Evolutionary conservation across 2,888 invertebrate species (phyloP).

Genomic region (Diplazon laetatorius): DNA sequence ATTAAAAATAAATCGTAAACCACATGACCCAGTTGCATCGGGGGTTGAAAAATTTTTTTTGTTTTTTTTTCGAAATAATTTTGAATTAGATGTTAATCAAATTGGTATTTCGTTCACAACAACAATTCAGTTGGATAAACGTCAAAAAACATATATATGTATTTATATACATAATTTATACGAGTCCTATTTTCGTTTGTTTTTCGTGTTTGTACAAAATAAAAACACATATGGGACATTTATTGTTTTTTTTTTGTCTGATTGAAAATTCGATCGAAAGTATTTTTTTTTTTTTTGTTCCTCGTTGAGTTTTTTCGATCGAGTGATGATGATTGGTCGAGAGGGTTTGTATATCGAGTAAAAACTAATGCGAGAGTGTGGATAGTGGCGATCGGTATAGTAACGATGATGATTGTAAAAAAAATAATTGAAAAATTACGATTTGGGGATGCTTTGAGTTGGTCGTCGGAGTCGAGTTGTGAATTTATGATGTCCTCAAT

Average conservation of each 20-base stretch:
- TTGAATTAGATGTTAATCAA: not conserved
- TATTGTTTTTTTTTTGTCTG: constrained; percentile 28
- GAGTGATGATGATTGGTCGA: not conserved
- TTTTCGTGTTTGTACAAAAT: constrained; percentile 4
- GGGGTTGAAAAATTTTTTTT: not conserved
- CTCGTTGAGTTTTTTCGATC: constrained; percentile 20
- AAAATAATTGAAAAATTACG: too few relatives aligned
- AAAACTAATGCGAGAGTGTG: constrained; percentile 64
- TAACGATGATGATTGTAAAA: constrained; percentile 11
- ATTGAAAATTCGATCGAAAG: constrained; percentile 41
- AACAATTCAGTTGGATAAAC: constrained; percentile 1
- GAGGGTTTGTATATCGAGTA: constrained; percentile 76
- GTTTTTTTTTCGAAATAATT: not conserved
- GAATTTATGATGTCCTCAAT: constrained; percentile 71
- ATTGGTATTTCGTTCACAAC: constrained; percentile 24
- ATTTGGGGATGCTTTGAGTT: constrained; percentile 62
- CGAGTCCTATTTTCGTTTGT: constrained; percentile 20
- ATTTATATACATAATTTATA: constrained; percentile 9
- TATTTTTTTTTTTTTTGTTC: constrained; percentile 2
- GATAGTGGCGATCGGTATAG: constrained; percentile 24
- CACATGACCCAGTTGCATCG: constrained; percentile 39
- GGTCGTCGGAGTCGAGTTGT: constrained; percentile 81
- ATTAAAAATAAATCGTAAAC: constrained; percentile 15
- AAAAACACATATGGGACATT: constrained; percentile 15
- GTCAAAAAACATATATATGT: too few relatives aligned